Evolutionary conservation across 30 jellyfish, hydroid and myxozoan species (phyloP).

Genomic region (Chrysaora quinquecirrha): DNA sequence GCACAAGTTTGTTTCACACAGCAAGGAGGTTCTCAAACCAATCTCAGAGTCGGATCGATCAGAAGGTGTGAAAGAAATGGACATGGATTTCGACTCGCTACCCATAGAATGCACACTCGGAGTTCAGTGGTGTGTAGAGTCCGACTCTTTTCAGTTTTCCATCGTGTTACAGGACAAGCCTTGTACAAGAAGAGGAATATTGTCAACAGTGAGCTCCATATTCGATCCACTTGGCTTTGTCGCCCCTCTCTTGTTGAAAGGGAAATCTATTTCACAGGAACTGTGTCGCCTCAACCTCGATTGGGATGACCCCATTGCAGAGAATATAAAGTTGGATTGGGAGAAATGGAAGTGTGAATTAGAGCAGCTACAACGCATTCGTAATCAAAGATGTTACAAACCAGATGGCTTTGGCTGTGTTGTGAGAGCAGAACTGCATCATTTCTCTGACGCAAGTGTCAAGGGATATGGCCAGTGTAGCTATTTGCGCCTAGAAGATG

Average conservation of each 20-base stretch:
- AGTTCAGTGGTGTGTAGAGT: slow-evolving; percentile 53
- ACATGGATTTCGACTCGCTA: slow-evolving; percentile 14
- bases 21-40: slow-evolving; percentile 5
- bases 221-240: slow-evolving; percentile 47
- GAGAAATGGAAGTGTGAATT: slow-evolving; percentile 24
- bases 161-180: slow-evolving; percentile 38
- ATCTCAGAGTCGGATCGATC: slow-evolving; percentile 37
- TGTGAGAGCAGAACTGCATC: not conserved
- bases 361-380: slow-evolving; percentile 17
- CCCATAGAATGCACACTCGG: slow-evolving; percentile 43
- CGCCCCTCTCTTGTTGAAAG: slow-evolving; percentile 32
- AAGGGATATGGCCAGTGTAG: slow-evolving; percentile 30
- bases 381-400: slow-evolving; percentile 13
- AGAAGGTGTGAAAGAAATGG: slow-evolving; percentile 21
- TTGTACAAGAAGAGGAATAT: slow-evolving; percentile 33
- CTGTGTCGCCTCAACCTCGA: slow-evolving; percentile 32
- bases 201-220: slow-evolving; percentile 38
- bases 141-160: slow-evolving; percentile 41
- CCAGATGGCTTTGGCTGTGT: slow-evolving; percentile 9
- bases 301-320: slow-evolving; percentile 56
- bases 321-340: slow-evolving; percentile 8
- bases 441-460: slow-evolving; percentile 28
- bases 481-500: slow-evolving; percentile 21
- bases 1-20: slow-evolving; percentile 17
- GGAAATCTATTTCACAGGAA: slow-evolving; percentile 29